Percentiles rank a stretch among this genome's conserved stretches.
Evolutionary conservation across 2,888 invertebrate species (phyloP).

Genomic region (Plebejus anna): DNA sequence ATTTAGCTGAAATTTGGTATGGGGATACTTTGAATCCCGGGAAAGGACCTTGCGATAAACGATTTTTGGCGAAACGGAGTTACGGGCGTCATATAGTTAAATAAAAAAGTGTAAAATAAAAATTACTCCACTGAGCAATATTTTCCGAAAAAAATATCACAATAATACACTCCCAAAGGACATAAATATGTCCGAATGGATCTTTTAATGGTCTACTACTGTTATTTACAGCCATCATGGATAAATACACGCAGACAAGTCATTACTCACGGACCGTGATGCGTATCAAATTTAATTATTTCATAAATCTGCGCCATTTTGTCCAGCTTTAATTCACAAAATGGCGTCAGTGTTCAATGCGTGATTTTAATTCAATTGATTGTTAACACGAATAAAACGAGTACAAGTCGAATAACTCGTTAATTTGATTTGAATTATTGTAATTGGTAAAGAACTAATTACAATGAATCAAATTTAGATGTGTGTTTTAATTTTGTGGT

Average conservation of each 20-base stretch:
- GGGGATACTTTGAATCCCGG: too few species aligned
- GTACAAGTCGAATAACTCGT: background rate
- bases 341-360: background rate
- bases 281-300: conserved; percentile 26
- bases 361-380: conserved; percentile 6
- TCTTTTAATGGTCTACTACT: background rate
- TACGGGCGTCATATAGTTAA: too few species aligned
- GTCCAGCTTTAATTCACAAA: conserved; percentile 9
- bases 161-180: background rate
- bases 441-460: too few species aligned
- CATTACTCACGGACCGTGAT: background rate
- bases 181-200: background rate
- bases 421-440: too few species aligned
- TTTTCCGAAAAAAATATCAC: background rate
- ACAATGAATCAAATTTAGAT: too few species aligned
- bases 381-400: background rate
- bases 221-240: conserved; percentile 8
- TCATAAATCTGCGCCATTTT: conserved; percentile 24
- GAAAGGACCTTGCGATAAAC: too few species aligned
- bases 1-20: too few species aligned
- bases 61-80: too few species aligned
- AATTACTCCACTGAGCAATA: background rate
- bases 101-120: too few species aligned
- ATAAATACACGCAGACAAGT: conserved; percentile 17
- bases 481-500: too few species aligned